Base-by-base conservation (phyloP, 1,140 invertebrate species). In the Copidosoma floridanum region DNA sequence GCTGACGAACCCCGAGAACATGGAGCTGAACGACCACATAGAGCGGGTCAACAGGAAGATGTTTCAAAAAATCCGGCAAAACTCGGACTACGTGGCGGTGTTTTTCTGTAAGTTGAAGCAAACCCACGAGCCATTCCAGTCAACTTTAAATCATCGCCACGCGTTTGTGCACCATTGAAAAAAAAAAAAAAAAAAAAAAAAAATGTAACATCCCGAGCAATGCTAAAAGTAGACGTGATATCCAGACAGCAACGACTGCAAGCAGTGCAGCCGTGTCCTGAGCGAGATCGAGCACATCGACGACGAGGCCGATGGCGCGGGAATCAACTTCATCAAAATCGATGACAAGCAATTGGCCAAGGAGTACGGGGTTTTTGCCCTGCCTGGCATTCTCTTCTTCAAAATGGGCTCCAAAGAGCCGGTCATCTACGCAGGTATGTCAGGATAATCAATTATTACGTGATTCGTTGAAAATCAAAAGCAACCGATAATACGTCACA, bases 71-170 rank as follows among this genome's bases (percentile, higher is more conserved):
- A 92, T 97, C 68, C 82, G 93, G 61, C 90, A 94, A 73, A 88
- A 88, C 21, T 92, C 92, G 0, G 92, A 96, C 72, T 96, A 95
- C 72, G 85, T 96, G n/a, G 93, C 93, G 6, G 93, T 95, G 38
- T 93, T 95, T 79, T 94, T 97, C 83, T 96, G 94, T 96, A 82
- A 91, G 91, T 88, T n/a, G n/a, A n/a, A n/a, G n/a, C n/a, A n/a
- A n/a, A n/a, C n/a, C n/a, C n/a, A n/a, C n/a, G n/a, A n/a, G n/a
- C n/a, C n/a, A n/a, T n/a, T n/a, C n/a, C n/a, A n/a, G n/a, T n/a
- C n/a, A n/a, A n/a, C n/a, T n/a, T n/a, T n/a, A n/a, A n/a, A n/a
- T 37, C 32, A n/a, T n/a, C n/a, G n/a, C n/a, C n/a, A n/a, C n/a
- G n/a, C n/a, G n/a, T n/a, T n/a, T n/a, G n/a, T n/a, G n/a, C n/a